Evolutionary conservation across 2,888 invertebrate genomes (phyloP).

Genomic region (Crioceris asparagi): DNA sequence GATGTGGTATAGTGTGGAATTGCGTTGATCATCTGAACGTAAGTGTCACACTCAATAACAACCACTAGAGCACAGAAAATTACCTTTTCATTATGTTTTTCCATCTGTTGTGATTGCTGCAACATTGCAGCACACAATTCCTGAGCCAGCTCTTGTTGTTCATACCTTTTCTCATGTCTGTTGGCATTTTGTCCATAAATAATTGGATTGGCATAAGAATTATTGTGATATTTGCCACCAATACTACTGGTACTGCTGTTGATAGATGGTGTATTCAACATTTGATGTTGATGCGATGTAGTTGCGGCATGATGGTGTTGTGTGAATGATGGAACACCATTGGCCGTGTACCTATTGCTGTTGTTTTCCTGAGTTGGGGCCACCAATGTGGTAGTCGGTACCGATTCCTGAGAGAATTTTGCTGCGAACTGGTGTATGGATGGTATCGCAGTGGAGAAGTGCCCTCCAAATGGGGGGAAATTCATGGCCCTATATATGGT

Average conservation of each 20-base stretch:
- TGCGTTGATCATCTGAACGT: too few relatives aligned
- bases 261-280: slow-evolving; percentile 22
- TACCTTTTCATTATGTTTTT: slow-evolving; percentile 28
- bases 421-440: slow-evolving; percentile 77
- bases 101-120: slow-evolving; percentile 27
- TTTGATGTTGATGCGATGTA: slow-evolving; percentile 27
- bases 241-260: background rate
- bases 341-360: slow-evolving; percentile 34
- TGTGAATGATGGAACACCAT: slow-evolving; percentile 41
- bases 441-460: slow-evolving; percentile 65
- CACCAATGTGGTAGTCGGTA: slow-evolving; percentile 17
- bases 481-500: too few relatives aligned
- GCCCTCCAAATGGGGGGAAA: slow-evolving; percentile 76
- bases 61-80: slow-evolving; percentile 3
- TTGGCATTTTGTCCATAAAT: slow-evolving; percentile 27
- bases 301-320: slow-evolving; percentile 35
- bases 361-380: slow-evolving; percentile 21
- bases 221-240: slow-evolving; percentile 14
- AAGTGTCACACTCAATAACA: too few relatives aligned
- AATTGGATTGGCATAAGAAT: too few relatives aligned
- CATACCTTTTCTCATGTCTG: slow-evolving; percentile 33
- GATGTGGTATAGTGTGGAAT: too few relatives aligned
- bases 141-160: slow-evolving; percentile 33
- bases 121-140: slow-evolving; percentile 33
- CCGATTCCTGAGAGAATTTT: slow-evolving; percentile 46